phyloP scores from a whole-genome alignment of 2,113 vertebrate genomes.

The Triplophysa rosa region DNA sequence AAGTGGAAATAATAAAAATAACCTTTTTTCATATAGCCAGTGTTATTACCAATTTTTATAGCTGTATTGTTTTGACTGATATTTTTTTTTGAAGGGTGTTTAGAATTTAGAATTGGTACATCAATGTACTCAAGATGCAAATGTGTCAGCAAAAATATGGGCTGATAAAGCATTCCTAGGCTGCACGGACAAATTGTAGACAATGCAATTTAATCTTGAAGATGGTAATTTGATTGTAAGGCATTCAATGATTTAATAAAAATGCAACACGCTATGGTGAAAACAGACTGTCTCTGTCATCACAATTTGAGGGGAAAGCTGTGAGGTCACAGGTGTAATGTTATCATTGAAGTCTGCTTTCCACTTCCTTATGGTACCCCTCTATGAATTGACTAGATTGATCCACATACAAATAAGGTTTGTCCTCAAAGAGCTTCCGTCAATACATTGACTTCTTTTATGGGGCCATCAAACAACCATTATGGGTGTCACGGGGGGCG shows the following conservation, averaged over 20 bases:
- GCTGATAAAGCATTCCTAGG: conserved; percentile 57
- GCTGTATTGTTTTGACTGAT: too few relatives aligned
- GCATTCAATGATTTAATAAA: conserved; percentile 74
- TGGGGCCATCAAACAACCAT: conserved; percentile 95
- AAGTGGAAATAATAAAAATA: neutral
- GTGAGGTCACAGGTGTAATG: conserved; percentile 73
- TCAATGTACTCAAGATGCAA: conserved; percentile 41
- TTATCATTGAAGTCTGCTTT: conserved; percentile 56
- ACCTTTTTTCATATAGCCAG: too few relatives aligned
- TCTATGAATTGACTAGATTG: conserved; percentile 86
- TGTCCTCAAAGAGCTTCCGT: conserved; percentile 81
- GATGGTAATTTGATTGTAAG: conserved; percentile 71
- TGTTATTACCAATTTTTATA: too few relatives aligned
- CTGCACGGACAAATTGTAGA: conserved; percentile 61
- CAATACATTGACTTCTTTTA: conserved; percentile 97
- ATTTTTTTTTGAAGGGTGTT: conserved; percentile 8
- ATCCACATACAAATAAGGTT: conserved; percentile 82
- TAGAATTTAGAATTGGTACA: conserved; percentile 26
- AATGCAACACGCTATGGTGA: conserved; percentile 69
- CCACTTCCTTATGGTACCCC: conserved; percentile 56
- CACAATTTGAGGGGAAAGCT: conserved; percentile 43
- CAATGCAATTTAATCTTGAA: conserved; percentile 58
- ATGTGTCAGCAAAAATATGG: conserved; percentile 42
- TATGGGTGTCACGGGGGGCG: conserved; percentile 81
- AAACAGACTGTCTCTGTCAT: conserved; percentile 72